Evolutionary conservation across 2,888 invertebrate genomes (phyloP).

Genomic region (Aelia acuminata): DNA sequence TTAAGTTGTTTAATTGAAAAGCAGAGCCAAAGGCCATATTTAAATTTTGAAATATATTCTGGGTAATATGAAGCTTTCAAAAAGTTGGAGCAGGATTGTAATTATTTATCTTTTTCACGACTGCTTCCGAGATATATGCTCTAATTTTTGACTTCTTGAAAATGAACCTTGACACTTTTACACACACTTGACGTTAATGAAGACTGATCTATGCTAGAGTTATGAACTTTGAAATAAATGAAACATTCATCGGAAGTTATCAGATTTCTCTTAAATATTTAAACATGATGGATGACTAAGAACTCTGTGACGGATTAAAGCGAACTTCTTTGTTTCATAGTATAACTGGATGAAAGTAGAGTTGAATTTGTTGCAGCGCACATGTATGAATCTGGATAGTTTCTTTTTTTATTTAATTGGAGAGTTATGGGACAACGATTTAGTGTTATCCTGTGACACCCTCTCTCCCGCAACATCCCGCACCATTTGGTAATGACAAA

Average conservation of each 20-base stretch:
- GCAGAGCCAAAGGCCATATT: no score
- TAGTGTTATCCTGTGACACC: not conserved
- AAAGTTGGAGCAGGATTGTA: not conserved
- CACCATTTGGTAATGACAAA: constrained; percentile 20
- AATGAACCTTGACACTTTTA: not conserved
- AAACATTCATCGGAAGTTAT: not conserved
- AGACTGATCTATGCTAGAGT: not conserved
- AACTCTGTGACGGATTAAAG: not conserved
- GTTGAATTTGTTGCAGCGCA: no score
- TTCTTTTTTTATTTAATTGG: not conserved
- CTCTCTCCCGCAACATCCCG: not conserved
- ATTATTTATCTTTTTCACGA: not conserved
- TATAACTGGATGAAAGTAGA: not conserved
- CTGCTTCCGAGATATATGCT: no score
- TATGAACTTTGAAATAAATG: not conserved
- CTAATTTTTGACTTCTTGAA: not conserved
- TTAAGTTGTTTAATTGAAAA: no score
- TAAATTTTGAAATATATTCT: no score
- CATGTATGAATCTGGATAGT: not conserved
- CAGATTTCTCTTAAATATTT: not conserved
- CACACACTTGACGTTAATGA: not conserved
- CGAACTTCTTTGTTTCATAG: not conserved
- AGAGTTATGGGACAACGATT: not conserved
- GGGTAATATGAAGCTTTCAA: not conserved
- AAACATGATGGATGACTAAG: not conserved